Conservation (phyloP, 2,888 invertebrate species). For the Priocnemis perturbator region DNA sequence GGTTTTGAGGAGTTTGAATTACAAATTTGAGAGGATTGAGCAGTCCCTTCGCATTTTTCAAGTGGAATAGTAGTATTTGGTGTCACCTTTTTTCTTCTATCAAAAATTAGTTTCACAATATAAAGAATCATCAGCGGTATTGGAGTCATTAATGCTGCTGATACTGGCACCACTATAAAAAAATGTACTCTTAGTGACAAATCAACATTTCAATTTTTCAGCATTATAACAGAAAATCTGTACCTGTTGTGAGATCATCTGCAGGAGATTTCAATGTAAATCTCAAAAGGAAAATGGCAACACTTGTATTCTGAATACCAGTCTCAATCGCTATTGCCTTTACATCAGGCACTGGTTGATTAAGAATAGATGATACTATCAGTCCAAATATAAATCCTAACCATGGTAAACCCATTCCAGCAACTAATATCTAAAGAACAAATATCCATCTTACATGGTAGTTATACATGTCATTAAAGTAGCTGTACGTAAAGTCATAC, state of each 20-base stretch:
- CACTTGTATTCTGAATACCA: conserved; percentile 95
- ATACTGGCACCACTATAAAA: conserved; percentile 88
- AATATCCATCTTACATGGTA: not conserved
- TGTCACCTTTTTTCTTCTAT: conserved; percentile 41
- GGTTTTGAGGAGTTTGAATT: conserved; percentile 1
- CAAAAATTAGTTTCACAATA: conserved; percentile 58
- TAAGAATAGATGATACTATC: conserved; percentile 78
- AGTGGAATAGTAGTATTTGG: conserved; percentile 41
- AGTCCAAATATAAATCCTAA: conserved; percentile 86
- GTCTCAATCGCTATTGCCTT: conserved; percentile 95
- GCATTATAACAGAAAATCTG: conserved; percentile 31
- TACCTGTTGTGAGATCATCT: conserved; percentile 91
- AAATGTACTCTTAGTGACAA: conserved; percentile 27
- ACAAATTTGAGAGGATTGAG: conserved; percentile 7
- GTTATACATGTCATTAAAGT: not conserved
- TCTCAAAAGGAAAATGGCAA: conserved; percentile 90
- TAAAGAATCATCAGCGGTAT: conserved; percentile 83
- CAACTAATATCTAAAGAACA: conserved; percentile 82
- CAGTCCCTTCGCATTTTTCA: conserved; percentile 57
- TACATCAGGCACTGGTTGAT: conserved; percentile 82
- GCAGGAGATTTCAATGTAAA: conserved; percentile 90
- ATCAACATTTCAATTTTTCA: conserved; percentile 20
- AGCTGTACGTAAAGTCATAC: conserved; percentile 75
- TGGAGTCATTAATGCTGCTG: conserved; percentile 95
- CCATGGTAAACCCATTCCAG: conserved; percentile 89